phyloP scores from a whole-genome alignment of 2,888 invertebrate species.

The Boloria selene region DNA sequence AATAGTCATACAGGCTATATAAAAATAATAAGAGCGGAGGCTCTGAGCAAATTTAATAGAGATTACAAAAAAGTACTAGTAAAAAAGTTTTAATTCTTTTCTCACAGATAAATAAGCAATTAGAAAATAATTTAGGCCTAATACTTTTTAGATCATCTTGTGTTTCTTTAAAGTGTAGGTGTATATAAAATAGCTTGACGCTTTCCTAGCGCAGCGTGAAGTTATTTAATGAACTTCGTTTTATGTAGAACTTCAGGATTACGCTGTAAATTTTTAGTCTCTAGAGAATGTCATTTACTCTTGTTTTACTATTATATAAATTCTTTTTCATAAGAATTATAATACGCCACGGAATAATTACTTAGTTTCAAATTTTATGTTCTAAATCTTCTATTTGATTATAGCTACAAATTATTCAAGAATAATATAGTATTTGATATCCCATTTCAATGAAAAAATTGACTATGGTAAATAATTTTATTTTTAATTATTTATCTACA shows the following conservation, averaged over 20 bases:
- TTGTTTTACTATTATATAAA: conserved; percentile 19
- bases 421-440: too few relatives aligned
- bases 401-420: too few relatives aligned
- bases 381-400: too few relatives aligned
- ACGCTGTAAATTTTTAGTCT: conserved; percentile 27
- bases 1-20: too few relatives aligned
- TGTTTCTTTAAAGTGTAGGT: conserved; percentile 31
- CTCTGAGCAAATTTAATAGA: too few relatives aligned
- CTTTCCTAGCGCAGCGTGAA: conserved; percentile 33
- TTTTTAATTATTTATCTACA: too few relatives aligned
- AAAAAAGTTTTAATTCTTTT: too few relatives aligned
- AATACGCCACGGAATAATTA: background rate
- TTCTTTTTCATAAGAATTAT: background rate
- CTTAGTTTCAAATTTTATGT: background rate
- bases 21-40: too few relatives aligned
- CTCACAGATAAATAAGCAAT: too few relatives aligned
- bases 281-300: conserved; percentile 19
- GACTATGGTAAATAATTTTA: too few relatives aligned
- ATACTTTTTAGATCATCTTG: conserved; percentile 26
- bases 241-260: conserved; percentile 32
- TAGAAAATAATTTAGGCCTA: background rate
- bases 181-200: background rate
- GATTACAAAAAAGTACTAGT: too few relatives aligned
- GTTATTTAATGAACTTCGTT: conserved; percentile 37
- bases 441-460: too few relatives aligned